A percentile compares a stretch with the other conserved stretches of the same genome.
These are phyloP conservation scores for Ivindomyrus marchei DNA, from an alignment of 2,113 vertebrate genomes.

Conservation along the genomic window DNA sequence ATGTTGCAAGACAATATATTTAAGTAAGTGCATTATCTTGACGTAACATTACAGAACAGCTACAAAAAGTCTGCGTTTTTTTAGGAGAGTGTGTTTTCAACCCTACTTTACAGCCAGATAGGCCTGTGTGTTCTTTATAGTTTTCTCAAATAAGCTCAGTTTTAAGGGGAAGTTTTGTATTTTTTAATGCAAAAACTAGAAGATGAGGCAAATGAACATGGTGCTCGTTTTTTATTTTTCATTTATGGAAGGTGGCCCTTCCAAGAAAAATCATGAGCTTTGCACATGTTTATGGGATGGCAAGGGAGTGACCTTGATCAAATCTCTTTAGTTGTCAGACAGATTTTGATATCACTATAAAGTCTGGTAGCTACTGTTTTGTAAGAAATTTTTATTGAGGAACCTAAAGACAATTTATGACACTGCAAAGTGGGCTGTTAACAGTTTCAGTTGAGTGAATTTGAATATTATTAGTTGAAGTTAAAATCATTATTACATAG, in stretches of 20 bases:
- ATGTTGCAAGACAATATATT: background rate
- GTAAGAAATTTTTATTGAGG: background rate
- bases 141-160: background rate
- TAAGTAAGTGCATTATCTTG: background rate
- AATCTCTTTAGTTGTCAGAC: background rate
- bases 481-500: background rate
- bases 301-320: background rate
- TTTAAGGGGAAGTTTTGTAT: background rate
- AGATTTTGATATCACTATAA: background rate
- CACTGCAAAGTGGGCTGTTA: background rate
- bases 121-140: background rate
- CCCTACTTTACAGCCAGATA: too few relatives aligned
- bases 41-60: background rate
- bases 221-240: background rate
- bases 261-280: background rate
- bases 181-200: background rate
- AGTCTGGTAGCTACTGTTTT: background rate
- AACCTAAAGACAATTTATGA: background rate
- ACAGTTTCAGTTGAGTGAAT: background rate
- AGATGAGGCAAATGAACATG: background rate
- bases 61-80: background rate
- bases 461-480: background rate
- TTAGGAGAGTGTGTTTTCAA: background rate
- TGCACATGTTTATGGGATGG: background rate
- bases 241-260: background rate